phyloP scores from a whole-genome alignment of 1,140 invertebrate genomes.

The Drosophila malerkotliana region DNA sequence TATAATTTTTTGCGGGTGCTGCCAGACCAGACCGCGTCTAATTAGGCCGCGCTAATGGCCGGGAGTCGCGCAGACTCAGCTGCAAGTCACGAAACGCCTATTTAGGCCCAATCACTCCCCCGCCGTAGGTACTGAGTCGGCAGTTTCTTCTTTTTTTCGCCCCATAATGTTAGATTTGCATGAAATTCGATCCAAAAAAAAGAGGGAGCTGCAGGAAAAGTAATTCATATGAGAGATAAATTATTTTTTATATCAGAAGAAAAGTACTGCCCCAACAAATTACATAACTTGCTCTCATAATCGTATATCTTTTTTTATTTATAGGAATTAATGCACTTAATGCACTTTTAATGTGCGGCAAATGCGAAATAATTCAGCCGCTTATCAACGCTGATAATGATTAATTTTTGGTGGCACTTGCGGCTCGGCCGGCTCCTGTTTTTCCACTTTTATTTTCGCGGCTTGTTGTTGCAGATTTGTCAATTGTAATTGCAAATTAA shows the following conservation, averaged over 20 bases:
- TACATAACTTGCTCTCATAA: constrained; percentile 1
- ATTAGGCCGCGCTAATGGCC: constrained; percentile 70
- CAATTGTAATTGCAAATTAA: constrained; percentile 47
- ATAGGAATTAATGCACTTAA: constrained; percentile 69
- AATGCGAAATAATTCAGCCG: constrained; percentile 77
- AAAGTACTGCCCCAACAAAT: background rate
- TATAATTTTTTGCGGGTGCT: constrained; percentile 26
- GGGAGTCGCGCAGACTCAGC: constrained; percentile 67
- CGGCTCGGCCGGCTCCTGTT: background rate
- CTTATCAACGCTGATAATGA: constrained; percentile 78
- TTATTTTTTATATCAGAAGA: background rate
- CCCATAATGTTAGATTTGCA: constrained; percentile 68
- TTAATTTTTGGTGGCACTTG: constrained; percentile 64
- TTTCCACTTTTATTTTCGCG: background rate
- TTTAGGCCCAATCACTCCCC: constrained; percentile 56
- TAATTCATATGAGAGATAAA: constrained; percentile 25
- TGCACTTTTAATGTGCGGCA: constrained; percentile 73
- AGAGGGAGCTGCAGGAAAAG: background rate
- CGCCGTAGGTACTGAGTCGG: constrained; percentile 56
- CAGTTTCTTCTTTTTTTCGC: constrained; percentile 46
- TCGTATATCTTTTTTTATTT: constrained; percentile 32
- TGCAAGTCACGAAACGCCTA: constrained; percentile 79
- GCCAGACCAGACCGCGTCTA: constrained; percentile 55
- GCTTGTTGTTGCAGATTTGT: constrained; percentile 39
- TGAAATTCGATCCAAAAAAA: constrained; percentile 61